Base-by-base conservation (phyloP, 2,888 invertebrate genomes). In the Andrena dorsata region DNA sequence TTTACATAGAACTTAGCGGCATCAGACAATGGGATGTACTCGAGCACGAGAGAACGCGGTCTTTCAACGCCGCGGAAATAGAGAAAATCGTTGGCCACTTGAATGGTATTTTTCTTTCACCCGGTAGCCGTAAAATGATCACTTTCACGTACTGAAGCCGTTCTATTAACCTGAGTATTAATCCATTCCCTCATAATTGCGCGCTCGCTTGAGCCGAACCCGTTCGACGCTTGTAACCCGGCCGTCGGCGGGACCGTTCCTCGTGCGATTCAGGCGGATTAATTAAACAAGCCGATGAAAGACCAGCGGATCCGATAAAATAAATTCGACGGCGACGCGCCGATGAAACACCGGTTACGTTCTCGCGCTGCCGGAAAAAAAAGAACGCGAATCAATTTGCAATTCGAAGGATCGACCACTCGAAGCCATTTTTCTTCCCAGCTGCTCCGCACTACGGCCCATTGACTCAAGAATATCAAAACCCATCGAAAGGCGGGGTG, bases 261-360 rank as follows among this genome's bases (percentile, higher is more conserved):
- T 30, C 60, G n/a, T n/a, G 20, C 26, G 30, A 60, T 68, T 71
- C 30, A 58, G 16, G 47, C 51, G 68, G n/a, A 73, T 81, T 74
- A 69, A 81, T 77, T 77, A 77, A 77, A 64, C 69, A 70, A 64
- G 69, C 60, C 32, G 58, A 6, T 28, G 35, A 30, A 73, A 63
- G 72, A 73, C 63, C n/a, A 51, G 26, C 60, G 68, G 64, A 35
- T 69, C 58, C 32, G 28, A 64, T 64, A 30, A 77, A 77, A 81
- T 63, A 73, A 77, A 69, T 64, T 64, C 56, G 23, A 60, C 30
- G 56, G 49, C 53, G 32, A 53, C 32, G 49, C 69, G 28, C 23
- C 47, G 13, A 30, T 13, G 26, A 64, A 65, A 32, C 23, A 56
- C 56, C 13, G 64, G 53, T 47, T 70, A 47, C 56, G 60, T 63